Evolutionary conservation across 2,113 vertebrate species (phyloP), one percentile per base, ranked within the genome.

Genomic region (Gadus macrocephalus): DNA sequence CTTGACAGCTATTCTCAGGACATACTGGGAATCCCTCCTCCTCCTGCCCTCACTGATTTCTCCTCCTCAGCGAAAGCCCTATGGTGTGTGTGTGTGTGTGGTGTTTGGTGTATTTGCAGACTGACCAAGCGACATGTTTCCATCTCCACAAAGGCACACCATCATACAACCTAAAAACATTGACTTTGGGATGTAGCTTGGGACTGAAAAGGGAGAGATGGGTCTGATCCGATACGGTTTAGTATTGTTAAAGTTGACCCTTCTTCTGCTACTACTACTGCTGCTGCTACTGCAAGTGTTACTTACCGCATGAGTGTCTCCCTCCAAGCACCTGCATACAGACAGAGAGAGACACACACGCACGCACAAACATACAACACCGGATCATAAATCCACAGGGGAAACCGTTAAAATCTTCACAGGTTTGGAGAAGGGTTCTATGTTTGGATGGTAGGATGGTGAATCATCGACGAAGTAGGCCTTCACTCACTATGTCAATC

Each of bases 201-300:
- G 77, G 72, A 66, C 53, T 78, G 31, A 15, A 71, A 56, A 28
- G 64, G 67, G 74, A 25, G 25, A 25, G 25, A 75, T 70, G 74
- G 78, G 80, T 70, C 61, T 64, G 68, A 12, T 53, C 64, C 19
- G 1, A 63, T 56, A 31, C 19, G 15, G 14, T 66, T 66, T 68
- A 59, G 76, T 80, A 78, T 85, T 82, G 78, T 81, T 75, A 67
- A 77, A 65, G 65, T 65, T 70, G 76, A 68, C 68, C 53, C 71
- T 74, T 80, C 70, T 76, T 59, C 72, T 81, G 35, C 81, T 84
- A 60, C 86, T 88, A 66, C 80, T 86, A 73, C 87, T 85, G 64
- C 82, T 86, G 87, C 80, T 79, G 78, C 88, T 91, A 90, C 86
- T 91, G 89, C 88, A 90, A 92, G 89, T 92, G 91, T 92, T 92